phyloP scores from a whole-genome alignment of 2,797 vertebrate genomes.

The Aldrovandia affinis region DNA sequence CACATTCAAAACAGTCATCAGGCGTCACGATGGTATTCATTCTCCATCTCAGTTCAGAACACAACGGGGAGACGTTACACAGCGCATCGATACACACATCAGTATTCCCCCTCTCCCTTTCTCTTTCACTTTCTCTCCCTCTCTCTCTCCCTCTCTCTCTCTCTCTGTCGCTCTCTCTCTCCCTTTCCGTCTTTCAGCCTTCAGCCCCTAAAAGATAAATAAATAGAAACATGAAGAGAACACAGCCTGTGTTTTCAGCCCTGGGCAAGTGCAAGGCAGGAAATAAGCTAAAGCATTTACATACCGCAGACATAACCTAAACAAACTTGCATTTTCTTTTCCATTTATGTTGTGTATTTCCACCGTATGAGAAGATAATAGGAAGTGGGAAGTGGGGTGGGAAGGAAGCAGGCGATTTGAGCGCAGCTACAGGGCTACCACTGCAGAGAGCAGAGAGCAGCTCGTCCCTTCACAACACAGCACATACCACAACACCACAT shows the following conservation, averaged over 20 bases:
- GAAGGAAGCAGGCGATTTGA: not conserved
- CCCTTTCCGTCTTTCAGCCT: too few species aligned
- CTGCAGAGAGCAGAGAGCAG: not conserved
- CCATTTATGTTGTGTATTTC: not conserved
- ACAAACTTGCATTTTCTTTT: not conserved
- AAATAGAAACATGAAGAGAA: not conserved
- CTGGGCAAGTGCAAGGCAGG: not conserved
- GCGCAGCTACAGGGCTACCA: not conserved
- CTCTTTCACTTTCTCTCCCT: not conserved
- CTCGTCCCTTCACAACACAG: not conserved
- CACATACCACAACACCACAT: not conserved
- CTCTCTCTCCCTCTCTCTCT: not conserved
- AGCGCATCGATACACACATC: not conserved
- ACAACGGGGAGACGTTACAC: not conserved
- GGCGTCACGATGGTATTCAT: not conserved
- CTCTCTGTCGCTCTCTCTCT: not conserved
- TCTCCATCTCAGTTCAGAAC: not conserved
- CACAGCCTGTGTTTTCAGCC: not conserved
- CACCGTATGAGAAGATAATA: not conserved
- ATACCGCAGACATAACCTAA: constrained; percentile 13
- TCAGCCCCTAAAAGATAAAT: not conserved
- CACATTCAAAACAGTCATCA: not conserved
- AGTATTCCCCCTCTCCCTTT: not conserved
- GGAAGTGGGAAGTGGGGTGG: not conserved
- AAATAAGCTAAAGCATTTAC: constrained; percentile 16